Percentiles rank a stretch among this genome's conserved stretches.
Conservation (phyloP, 2,113 vertebrate species). For the Rana temporaria region DNA sequence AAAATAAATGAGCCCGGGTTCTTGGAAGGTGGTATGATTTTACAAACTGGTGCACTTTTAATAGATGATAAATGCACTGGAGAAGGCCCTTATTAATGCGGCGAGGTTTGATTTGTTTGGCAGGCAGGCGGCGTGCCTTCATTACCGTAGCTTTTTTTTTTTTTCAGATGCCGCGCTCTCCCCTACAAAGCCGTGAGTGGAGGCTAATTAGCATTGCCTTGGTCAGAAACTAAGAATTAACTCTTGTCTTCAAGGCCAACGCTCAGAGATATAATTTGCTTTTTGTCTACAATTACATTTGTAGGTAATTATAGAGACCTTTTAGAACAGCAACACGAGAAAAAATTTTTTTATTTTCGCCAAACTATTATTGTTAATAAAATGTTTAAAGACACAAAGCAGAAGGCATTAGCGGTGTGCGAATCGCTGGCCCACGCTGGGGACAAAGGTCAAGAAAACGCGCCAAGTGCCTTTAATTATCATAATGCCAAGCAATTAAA, state of each 20-base stretch:
- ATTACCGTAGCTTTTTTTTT: conserved; percentile 74
- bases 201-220: conserved; percentile 70
- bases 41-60: conserved; percentile 78
- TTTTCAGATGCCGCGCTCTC: conserved; percentile 56
- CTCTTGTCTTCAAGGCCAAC: conserved; percentile 71
- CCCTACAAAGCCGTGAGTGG: conserved; percentile 46
- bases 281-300: conserved; percentile 57
- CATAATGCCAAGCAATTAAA: conserved; percentile 26
- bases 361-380: conserved; percentile 28
- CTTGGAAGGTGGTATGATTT: conserved; percentile 77
- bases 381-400: conserved; percentile 1
- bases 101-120: conserved; percentile 69
- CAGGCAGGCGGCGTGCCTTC: conserved; percentile 66
- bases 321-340: conserved; percentile 22
- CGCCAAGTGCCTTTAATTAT: conserved; percentile 33
- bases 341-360: neutral
- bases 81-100: conserved; percentile 77
- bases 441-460: conserved; percentile 11
- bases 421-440: neutral
- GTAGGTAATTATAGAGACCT: conserved; percentile 55
- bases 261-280: conserved; percentile 61
- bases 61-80: conserved; percentile 84
- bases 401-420: neutral
- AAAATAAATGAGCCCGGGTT: conserved; percentile 81
- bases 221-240: conserved; percentile 76